phyloP scores from a whole-genome alignment of 2,113 vertebrate genomes.

The Stegostoma tigrinum region DNA sequence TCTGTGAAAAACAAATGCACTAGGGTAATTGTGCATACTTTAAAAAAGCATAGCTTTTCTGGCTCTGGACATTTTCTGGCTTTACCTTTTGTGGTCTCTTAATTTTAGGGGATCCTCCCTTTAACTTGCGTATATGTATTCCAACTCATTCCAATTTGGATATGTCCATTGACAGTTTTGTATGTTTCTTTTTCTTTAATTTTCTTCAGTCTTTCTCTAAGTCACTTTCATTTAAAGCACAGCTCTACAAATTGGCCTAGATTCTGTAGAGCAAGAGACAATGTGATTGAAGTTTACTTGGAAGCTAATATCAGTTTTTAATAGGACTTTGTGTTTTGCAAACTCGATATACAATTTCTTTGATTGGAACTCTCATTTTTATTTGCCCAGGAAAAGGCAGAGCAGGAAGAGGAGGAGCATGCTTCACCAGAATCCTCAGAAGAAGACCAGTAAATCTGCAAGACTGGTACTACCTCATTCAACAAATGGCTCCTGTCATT shows the following conservation, averaged over 20 bases:
- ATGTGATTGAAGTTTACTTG: background rate
- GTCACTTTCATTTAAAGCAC: background rate
- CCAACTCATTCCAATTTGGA: background rate
- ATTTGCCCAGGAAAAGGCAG: slow-evolving; percentile 66
- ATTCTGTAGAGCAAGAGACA: background rate
- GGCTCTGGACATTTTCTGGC: background rate
- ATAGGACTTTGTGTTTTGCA: background rate
- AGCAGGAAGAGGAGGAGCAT: slow-evolving; percentile 68
- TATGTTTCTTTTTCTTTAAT: background rate
- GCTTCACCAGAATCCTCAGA: slow-evolving; percentile 88
- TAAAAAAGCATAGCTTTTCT: background rate
- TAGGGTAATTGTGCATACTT: background rate
- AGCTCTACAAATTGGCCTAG: background rate
- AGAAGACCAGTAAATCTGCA: slow-evolving; percentile 79
- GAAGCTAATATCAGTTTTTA: background rate
- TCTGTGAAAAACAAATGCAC: background rate
- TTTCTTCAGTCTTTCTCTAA: background rate
- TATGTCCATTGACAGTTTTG: background rate
- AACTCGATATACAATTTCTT: background rate
- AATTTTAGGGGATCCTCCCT: background rate
- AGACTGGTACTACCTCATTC: slow-evolving; percentile 71
- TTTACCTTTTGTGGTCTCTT: background rate
- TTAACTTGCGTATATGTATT: background rate
- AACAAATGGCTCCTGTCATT: slow-evolving; percentile 63
- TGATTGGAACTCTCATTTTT: background rate